These are phyloP conservation scores for Hylaea fasciaria DNA, from an alignment of 2,888 invertebrate species.

Conservation along the genomic window DNA sequence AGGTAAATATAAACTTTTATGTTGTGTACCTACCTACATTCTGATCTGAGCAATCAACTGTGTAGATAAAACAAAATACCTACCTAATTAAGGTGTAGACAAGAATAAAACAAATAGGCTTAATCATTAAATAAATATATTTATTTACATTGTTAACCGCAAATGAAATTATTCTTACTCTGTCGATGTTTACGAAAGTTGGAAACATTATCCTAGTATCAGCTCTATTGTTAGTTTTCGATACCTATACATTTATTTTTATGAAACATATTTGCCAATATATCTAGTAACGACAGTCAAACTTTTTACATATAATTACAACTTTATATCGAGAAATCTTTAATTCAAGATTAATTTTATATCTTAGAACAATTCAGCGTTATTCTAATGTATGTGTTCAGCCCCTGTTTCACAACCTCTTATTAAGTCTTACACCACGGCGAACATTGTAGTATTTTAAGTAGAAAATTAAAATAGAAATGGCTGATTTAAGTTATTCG, in stretches of 20 bases:
- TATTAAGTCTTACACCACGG: conserved; percentile 16
- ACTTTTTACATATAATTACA: conserved; percentile 80
- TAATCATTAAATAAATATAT: conserved; percentile 84
- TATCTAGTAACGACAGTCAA: conserved; percentile 63
- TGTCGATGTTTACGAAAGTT: conserved; percentile 75
- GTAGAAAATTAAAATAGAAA: too few relatives aligned
- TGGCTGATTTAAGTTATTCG: neutral
- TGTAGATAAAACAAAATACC: too few relatives aligned
- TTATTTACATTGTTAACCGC: conserved; percentile 81
- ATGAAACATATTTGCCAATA: conserved; percentile 47
- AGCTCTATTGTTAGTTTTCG: conserved; percentile 49
- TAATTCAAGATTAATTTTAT: conserved; percentile 66
- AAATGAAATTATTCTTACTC: conserved; percentile 69
- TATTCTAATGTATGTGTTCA: conserved; percentile 31
- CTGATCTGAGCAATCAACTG: too few relatives aligned
- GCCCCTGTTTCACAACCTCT: conserved; percentile 18
- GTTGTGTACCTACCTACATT: too few relatives aligned
- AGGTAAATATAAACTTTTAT: too few relatives aligned
- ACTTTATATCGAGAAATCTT: conserved; percentile 72
- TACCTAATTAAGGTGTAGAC: neutral
- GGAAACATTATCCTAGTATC: conserved; percentile 54
- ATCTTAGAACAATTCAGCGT: conserved; percentile 29
- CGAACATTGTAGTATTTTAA: neutral
- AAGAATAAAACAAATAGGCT: conserved; percentile 60
- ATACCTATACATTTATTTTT: conserved; percentile 47